Evolutionary conservation across 2,113 vertebrate species (phyloP), one percentile per base, ranked within the genome.

Genomic region (Columbina picui): DNA sequence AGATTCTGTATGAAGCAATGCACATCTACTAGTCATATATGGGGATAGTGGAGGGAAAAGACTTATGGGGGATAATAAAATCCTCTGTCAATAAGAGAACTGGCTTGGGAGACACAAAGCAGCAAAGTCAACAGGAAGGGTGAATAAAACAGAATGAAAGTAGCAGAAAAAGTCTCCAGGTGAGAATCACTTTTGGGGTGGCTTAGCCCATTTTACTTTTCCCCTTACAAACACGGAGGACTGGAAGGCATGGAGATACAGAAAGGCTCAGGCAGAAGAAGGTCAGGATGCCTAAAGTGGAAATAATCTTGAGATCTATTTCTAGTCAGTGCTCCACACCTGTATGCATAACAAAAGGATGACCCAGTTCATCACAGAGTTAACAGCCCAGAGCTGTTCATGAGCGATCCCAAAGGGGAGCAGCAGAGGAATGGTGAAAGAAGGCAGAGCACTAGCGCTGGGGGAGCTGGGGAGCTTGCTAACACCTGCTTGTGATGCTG

Each of bases 401-500:
- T 23, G 47, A 82, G 47, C 1, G 7, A 77, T 83, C 71, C 87
- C 74, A 70, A 80, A 52, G 0, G 12, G 75, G 60, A 88, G 68
- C 20, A 4, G 76, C 49, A 83, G 83, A 91, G 90, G 75, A 80
- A 25, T 1, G 80, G 70, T 57, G 79, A 83, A 75, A 2, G 21
- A 83, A 73, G 47, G 71, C 85, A 80, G 64, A 91, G 39, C 39
- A 14, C 29, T 61, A 0, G 41, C 74, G 68, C 85, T 84, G 75
- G 25, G 82, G 79, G 88, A 95, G 55, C 64, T 93, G 76, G 68
- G 73, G 90, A 92, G 39, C 70, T 96, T 82, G 84, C 73, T 50
- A 94, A 88, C 94, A 96, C 92, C 85, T 94, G 93, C 93, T 84
- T 89, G 85, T 64, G 93, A 64, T 93, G 56, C 64, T 90, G 57